phyloP scores from a whole-genome alignment of 2,113 vertebrate genomes.

The Ancistrus triradiatus region DNA sequence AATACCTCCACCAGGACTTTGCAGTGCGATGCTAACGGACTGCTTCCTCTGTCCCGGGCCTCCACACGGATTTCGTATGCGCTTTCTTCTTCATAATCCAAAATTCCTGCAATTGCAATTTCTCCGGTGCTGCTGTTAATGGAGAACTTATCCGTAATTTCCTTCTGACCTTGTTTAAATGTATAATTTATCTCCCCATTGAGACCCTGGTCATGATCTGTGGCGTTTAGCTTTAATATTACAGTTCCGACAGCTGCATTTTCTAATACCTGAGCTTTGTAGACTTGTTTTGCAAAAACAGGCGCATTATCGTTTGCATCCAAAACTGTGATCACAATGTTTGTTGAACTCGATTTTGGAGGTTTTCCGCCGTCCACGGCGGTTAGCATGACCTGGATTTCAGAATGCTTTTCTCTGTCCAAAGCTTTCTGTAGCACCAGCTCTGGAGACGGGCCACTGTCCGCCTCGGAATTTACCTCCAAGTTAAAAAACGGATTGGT shows the following conservation, averaged over 20 bases:
- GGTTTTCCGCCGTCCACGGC: conserved; percentile 62
- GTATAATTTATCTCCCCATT: conserved; percentile 46
- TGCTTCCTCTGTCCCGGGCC: conserved; percentile 68
- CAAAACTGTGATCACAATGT: conserved; percentile 50
- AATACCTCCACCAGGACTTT: conserved; percentile 70
- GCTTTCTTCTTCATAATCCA: conserved; percentile 72
- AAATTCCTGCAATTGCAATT: conserved; percentile 55
- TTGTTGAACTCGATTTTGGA: conserved; percentile 52
- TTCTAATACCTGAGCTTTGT: conserved; percentile 51
- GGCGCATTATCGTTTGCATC: conserved; percentile 62
- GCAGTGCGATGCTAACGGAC: conserved; percentile 67
- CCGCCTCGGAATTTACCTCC: conserved; percentile 54
- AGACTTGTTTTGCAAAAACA: conserved; percentile 49
- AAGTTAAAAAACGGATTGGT: conserved; percentile 57
- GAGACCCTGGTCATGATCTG: conserved; percentile 55
- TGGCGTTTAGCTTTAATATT: conserved; percentile 52
- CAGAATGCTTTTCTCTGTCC: conserved; percentile 58
- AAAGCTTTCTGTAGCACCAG: conserved; percentile 62
- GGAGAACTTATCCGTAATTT: conserved; percentile 10
- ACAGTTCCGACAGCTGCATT: conserved; percentile 42
- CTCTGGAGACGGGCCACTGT: conserved; percentile 58
- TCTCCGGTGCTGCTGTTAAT: conserved; percentile 32
- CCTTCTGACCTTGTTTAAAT: conserved; percentile 19
- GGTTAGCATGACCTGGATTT: conserved; percentile 51
- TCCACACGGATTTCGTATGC: conserved; percentile 75